These are phyloP conservation scores for Drosophila tanythrix DNA, from an alignment of 2,888 invertebrate genomes.

Conservation along the genomic window DNA sequence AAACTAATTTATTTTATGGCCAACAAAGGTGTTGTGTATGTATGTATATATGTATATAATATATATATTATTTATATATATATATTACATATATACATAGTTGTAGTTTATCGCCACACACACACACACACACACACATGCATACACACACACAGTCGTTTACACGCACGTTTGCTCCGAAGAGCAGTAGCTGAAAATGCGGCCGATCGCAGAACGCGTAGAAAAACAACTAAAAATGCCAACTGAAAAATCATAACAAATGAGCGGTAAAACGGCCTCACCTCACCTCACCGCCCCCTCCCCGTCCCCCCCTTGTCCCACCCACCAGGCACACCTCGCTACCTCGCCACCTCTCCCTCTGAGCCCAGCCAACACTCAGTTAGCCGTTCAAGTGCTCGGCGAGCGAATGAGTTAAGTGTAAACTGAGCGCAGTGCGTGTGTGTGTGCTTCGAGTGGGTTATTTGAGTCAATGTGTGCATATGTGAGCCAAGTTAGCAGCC, in stretches of 20 bases:
- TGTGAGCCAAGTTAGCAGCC: slow-evolving; percentile 53
- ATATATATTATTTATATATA: neutral
- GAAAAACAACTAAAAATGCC: slow-evolving; percentile 78
- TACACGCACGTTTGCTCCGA: slow-evolving; percentile 39
- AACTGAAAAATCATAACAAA: slow-evolving; percentile 80
- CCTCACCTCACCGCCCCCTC: neutral
- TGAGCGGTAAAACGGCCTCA: slow-evolving; percentile 59
- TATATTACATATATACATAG: slow-evolving; percentile 5
- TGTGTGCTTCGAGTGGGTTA: slow-evolving; percentile 20
- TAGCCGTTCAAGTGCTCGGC: slow-evolving; percentile 21
- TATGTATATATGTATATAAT: neutral
- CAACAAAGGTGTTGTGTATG: neutral
- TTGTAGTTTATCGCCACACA: slow-evolving; percentile 25
- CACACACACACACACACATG: neutral
- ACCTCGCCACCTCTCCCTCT: slow-evolving; percentile 1
- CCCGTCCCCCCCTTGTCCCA: neutral
- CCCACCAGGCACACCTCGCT: neutral
- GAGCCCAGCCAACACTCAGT: slow-evolving; percentile 7
- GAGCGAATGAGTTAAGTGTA: slow-evolving; percentile 32
- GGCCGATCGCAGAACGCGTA: slow-evolving; percentile 80
- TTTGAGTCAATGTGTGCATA: slow-evolving; percentile 14
- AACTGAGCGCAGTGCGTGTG: slow-evolving; percentile 24
- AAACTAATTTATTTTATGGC: slow-evolving; percentile 10
- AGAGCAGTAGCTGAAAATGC: slow-evolving; percentile 52
- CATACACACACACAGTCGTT: neutral